Evolutionary conservation across 2,113 vertebrate genomes (phyloP).

Genomic region (Dipodomys merriami): DNA sequence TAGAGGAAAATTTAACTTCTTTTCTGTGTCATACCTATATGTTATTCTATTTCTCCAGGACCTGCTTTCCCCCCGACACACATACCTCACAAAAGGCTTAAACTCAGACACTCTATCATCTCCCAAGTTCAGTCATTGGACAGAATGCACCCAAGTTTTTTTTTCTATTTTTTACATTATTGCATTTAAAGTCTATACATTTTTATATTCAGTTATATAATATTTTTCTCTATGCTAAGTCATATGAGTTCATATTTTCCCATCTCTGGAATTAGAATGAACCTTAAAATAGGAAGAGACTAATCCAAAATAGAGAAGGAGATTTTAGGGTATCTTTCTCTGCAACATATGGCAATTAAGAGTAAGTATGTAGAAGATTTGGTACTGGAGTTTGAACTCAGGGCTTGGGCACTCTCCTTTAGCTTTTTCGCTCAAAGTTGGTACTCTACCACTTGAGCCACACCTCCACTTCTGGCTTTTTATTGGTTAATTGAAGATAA

Average conservation of each 20-base stretch:
- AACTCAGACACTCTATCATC: neutral
- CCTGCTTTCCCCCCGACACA: too few species aligned
- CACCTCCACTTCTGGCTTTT: too few species aligned
- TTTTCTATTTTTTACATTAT: neutral
- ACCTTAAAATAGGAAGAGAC: slow-evolving; percentile 38
- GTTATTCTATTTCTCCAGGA: too few species aligned
- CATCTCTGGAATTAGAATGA: neutral
- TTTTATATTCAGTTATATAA: neutral
- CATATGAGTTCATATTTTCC: neutral
- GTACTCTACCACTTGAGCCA: too few species aligned
- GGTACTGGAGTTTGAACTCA: too few species aligned
- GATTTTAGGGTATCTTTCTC: slow-evolving; percentile 10
- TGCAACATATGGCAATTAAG: neutral
- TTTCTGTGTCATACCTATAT: neutral
- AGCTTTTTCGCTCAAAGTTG: too few species aligned
- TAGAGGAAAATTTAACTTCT: neutral
- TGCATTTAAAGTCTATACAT: neutral
- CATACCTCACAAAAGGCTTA: neutral
- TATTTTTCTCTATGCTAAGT: slow-evolving; percentile 47
- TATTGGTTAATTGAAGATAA: too few species aligned
- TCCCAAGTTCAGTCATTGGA: too few species aligned
- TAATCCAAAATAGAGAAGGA: neutral
- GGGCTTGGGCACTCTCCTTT: too few species aligned
- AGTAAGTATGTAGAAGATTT: neutral
- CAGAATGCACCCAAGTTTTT: neutral